Evolutionary conservation across 2,113 vertebrate species (phyloP).

Genomic region (Sorex araneus): DNA sequence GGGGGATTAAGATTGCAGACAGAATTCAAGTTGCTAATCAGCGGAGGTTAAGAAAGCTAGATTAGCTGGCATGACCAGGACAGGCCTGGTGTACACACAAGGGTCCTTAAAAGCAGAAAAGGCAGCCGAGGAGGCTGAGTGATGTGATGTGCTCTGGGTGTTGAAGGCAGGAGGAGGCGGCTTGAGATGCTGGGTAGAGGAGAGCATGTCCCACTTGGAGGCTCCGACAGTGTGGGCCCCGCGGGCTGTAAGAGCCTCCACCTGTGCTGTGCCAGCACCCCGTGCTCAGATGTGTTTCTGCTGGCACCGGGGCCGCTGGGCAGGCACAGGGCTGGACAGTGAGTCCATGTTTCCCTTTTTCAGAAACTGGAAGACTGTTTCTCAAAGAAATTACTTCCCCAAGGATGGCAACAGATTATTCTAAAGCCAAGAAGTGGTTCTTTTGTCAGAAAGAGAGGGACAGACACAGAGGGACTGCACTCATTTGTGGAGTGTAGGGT

Average conservation of each 20-base stretch:
- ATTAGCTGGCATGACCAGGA: not conserved
- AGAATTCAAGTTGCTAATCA: not conserved
- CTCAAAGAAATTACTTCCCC: not conserved
- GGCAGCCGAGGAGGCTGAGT: not conserved
- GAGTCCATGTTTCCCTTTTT: constrained; percentile 4
- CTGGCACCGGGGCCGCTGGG: not conserved
- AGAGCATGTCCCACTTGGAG: not conserved
- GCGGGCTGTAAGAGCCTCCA: not conserved
- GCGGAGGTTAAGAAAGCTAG: not conserved
- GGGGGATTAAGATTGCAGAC: not conserved
- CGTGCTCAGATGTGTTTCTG: not conserved
- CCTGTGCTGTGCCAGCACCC: not conserved
- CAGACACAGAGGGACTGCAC: too few species aligned
- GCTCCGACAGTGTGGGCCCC: not conserved
- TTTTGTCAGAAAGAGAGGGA: too few species aligned
- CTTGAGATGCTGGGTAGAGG: not conserved
- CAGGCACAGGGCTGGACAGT: not conserved
- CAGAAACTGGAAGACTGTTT: not conserved
- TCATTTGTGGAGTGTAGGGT: too few species aligned
- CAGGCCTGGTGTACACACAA: not conserved
- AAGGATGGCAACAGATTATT: constrained; percentile 7
- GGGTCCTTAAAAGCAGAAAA: not conserved
- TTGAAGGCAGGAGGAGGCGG: not conserved
- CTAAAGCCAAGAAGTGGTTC: not conserved
- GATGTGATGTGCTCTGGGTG: too few species aligned